Conservation (phyloP, 2,113 vertebrate species). For the Myocastor coypus region DNA sequence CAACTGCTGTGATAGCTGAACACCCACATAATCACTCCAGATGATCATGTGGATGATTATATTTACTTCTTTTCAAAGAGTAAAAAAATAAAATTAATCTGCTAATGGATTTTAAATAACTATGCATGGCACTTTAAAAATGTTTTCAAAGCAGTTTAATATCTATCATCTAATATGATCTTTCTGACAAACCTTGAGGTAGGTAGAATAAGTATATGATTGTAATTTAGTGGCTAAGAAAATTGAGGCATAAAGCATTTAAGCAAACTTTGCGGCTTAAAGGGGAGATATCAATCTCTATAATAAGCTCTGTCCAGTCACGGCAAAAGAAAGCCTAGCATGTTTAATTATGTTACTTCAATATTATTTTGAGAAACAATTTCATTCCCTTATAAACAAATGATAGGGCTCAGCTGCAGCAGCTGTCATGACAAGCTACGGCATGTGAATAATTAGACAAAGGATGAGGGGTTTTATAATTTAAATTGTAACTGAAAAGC, state of each 20-base stretch:
- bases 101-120: conserved; percentile 39
- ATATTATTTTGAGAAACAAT: conserved; percentile 39
- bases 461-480: conserved; percentile 19
- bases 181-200: conserved; percentile 69
- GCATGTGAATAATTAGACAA: conserved; percentile 61
- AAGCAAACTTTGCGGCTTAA: neutral
- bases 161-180: conserved; percentile 46
- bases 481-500: conserved; percentile 45
- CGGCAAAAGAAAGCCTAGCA: conserved; percentile 32
- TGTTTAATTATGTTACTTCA: conserved; percentile 48
- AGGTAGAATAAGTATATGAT: conserved; percentile 42
- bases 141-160: conserved; percentile 61
- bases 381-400: conserved; percentile 31
- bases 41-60: neutral
- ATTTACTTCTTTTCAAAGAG: conserved; percentile 59
- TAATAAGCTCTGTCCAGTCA: neutral
- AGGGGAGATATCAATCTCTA: conserved; percentile 12
- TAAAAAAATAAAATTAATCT: conserved; percentile 61
- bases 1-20: conserved; percentile 39
- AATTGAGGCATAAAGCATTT: conserved; percentile 51
- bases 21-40: conserved; percentile 1
- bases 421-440: conserved; percentile 31
- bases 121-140: conserved; percentile 63
- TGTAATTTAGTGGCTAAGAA: conserved; percentile 27
- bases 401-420: conserved; percentile 15